phyloP scores from a whole-genome alignment of 2,888 invertebrate species.

The Callimorpha dominula region DNA sequence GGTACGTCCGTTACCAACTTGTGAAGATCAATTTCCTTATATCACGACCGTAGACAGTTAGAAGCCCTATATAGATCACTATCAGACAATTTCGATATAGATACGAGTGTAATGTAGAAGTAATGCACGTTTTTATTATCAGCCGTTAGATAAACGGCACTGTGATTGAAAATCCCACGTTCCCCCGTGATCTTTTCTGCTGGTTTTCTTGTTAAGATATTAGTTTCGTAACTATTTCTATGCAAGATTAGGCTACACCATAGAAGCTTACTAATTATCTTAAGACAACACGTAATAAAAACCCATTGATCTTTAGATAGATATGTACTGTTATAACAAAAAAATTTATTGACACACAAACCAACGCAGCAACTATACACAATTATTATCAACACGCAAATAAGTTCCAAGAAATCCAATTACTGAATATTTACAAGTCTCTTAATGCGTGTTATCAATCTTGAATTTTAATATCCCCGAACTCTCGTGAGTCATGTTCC shows the following conservation, averaged over 20 bases:
- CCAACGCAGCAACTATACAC: slow-evolving; percentile 21
- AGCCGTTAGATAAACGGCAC: slow-evolving; percentile 48
- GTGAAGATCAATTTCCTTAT: slow-evolving; percentile 51
- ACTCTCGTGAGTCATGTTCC: slow-evolving; percentile 23
- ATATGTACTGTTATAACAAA: slow-evolving; percentile 30
- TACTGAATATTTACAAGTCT: slow-evolving; percentile 24
- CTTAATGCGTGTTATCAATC: slow-evolving; percentile 30
- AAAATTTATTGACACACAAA: slow-evolving; percentile 33
- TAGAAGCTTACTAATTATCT: slow-evolving; percentile 17
- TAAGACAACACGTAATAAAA: slow-evolving; percentile 41
- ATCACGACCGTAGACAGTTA: slow-evolving; percentile 52
- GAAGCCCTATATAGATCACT: slow-evolving; percentile 51
- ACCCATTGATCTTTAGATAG: slow-evolving; percentile 15
- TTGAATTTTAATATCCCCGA: slow-evolving; percentile 40
- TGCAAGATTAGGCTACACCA: slow-evolving; percentile 19
- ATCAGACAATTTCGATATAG: slow-evolving; percentile 51
- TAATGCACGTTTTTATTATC: slow-evolving; percentile 49
- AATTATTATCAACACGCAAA: slow-evolving; percentile 21
- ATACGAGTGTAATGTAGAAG: slow-evolving; percentile 49
- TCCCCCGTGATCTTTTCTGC: slow-evolving; percentile 21
- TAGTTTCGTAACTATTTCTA: slow-evolving; percentile 24
- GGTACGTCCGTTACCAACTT: slow-evolving; percentile 42
- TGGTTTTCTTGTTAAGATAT: slow-evolving; percentile 34
- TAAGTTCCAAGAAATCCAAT: slow-evolving; percentile 39
- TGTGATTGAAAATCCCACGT: slow-evolving; percentile 50